Evolutionary conservation across 2,797 vertebrate species (phyloP).

Genomic region (Melopsittacus undulatus): DNA sequence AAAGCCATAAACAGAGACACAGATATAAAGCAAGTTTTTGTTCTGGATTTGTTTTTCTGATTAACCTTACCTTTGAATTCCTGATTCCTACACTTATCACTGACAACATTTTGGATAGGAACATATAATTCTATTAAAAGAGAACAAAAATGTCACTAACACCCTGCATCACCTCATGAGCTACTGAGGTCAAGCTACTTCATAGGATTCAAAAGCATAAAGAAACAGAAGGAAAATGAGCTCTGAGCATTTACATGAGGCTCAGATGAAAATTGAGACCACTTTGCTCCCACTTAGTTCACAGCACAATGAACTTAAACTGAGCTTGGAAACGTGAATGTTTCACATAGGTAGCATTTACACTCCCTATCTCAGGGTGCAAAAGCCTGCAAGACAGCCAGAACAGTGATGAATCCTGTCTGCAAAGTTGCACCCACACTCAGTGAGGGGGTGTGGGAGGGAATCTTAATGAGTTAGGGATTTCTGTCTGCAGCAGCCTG

Average conservation of each 20-base stretch:
- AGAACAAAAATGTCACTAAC: not conserved
- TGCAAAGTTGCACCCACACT: not conserved
- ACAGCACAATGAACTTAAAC: not conserved
- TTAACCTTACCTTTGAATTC: not conserved
- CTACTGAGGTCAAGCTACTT: not conserved
- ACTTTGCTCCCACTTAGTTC: not conserved
- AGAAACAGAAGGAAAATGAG: not conserved
- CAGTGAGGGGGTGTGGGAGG: not conserved
- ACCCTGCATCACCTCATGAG: not conserved
- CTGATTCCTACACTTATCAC: not conserved
- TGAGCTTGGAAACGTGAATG: not conserved
- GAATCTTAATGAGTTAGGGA: slow-evolving; percentile 42
- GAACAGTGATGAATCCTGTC: not conserved
- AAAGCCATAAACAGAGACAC: not conserved
- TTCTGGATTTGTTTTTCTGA: not conserved
- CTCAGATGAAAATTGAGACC: not conserved
- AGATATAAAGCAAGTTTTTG: not conserved
- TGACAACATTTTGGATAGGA: not conserved
- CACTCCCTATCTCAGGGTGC: not conserved
- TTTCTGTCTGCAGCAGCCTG: slow-evolving; percentile 36
- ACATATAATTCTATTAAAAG: not conserved
- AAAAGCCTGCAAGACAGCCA: not conserved
- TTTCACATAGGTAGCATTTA: not conserved
- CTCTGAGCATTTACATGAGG: not conserved
- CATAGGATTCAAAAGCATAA: not conserved